Evolutionary conservation across 2,797 vertebrate species (phyloP).

Genomic region (Hyperoplus immaculatus): DNA sequence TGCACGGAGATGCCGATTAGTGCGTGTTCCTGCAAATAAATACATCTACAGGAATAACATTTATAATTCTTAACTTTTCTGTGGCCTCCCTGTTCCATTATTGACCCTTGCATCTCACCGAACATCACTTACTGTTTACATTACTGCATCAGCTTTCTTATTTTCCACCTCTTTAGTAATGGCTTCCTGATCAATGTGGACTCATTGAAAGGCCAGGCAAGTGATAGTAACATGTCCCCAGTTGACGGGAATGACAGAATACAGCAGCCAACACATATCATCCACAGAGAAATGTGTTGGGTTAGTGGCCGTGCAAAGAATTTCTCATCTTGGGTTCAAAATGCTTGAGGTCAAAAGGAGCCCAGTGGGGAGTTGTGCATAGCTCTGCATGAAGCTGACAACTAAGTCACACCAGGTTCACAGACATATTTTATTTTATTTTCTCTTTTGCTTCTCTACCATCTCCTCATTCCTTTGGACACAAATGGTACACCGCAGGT

Average conservation of each 20-base stretch:
- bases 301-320: constrained; percentile 51
- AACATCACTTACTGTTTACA: no score
- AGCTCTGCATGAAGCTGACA: not conserved
- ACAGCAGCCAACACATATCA: constrained; percentile 20
- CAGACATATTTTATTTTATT: not conserved
- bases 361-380: constrained; percentile 15
- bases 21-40: constrained; percentile 1
- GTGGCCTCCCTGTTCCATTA: not conserved
- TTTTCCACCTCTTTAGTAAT: no score
- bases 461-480: constrained; percentile 3
- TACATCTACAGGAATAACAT: not conserved
- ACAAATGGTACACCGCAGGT: not conserved
- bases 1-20: not conserved
- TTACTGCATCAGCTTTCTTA: no score
- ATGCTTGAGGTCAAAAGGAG: constrained; percentile 67
- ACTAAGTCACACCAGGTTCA: not conserved
- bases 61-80: not conserved
- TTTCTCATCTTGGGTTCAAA: constrained; percentile 60
- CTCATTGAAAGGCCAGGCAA: constrained; percentile 13
- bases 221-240: not conserved
- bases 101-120: not conserved
- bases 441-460: not conserved
- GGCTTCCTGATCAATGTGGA: not conserved
- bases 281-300: constrained; percentile 6
- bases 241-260: constrained; percentile 7